Percentiles rank a stretch among this genome's conserved stretches.
phyloP scores from a whole-genome alignment of 2,888 invertebrate species.

The Sisyra terminalis region DNA sequence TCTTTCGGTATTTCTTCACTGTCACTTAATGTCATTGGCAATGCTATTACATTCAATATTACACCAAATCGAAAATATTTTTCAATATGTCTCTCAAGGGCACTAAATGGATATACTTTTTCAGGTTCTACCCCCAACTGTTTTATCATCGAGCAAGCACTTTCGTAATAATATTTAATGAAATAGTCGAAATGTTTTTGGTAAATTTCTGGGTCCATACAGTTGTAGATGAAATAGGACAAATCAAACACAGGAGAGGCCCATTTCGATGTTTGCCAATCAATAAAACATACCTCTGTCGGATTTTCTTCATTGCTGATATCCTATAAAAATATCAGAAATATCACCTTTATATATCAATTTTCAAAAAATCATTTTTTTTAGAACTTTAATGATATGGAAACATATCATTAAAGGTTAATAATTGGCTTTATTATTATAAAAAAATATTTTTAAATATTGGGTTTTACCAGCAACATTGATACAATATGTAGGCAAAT shows the following conservation, averaged over 20 bases:
- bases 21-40: slow-evolving; percentile 16
- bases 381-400: too few relatives aligned
- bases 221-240: slow-evolving; percentile 3
- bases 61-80: slow-evolving; percentile 17
- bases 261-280: slow-evolving; percentile 1
- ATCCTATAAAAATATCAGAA: not conserved
- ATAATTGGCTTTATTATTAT: too few relatives aligned
- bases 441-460: too few relatives aligned
- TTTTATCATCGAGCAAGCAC: slow-evolving; percentile 15
- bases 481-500: too few relatives aligned
- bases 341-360: not conserved
- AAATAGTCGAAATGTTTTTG: slow-evolving; percentile 11
- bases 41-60: slow-evolving; percentile 15
- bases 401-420: too few relatives aligned
- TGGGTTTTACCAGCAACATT: too few relatives aligned
- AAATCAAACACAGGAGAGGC: slow-evolving; percentile 1
- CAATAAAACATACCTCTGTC: not conserved
- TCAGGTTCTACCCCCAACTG: slow-evolving; percentile 16
- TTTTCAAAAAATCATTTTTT: too few relatives aligned
- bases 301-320: not conserved
- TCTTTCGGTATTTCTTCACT: slow-evolving; percentile 14
- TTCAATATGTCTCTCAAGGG: slow-evolving; percentile 17
- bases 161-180: slow-evolving; percentile 19
- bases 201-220: not conserved
- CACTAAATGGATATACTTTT: slow-evolving; percentile 17